Base-by-base conservation (phyloP, 1,140 invertebrate species). In the Forficula auricularia region DNA sequence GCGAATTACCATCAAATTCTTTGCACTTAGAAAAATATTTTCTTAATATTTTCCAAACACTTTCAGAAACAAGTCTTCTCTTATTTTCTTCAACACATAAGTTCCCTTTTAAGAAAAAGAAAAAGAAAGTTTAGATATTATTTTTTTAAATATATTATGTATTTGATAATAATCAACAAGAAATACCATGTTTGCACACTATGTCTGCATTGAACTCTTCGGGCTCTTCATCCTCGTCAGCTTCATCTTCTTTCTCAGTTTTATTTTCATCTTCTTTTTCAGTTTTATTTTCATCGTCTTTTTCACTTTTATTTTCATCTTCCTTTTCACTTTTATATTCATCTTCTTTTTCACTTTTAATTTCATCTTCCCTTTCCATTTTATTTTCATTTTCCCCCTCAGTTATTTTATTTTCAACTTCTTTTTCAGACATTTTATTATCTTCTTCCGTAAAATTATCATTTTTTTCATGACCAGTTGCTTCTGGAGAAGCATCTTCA, bases 201-300 rank as follows among this genome's bases (percentile, higher is more conserved):
- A 73, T 50, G 50, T 75, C 71, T 46, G 67, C 64, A 54, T 75
- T 73, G 48, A 74, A 73, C 32, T 58, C 58, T 10, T 61, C 37
- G 37, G 57, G 53, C 12, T 58, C 54, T 14, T 65, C 60, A 39
- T 57, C 51, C 22, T 60, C 59, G 10, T 62, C 59, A 0, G 47
- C 40, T 41, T 52, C 50, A 9, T 52, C 48, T 12, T 52, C 8
- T n/a, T 46, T 42, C 14, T 53, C 51, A 19, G 9, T 32, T 19
- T 33, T 27, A 15, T 37, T 40, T 16, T 42, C 45, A 18, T 20
- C 13, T 34, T 50, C 46, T 14, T 48, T 46, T n/a, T n/a, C n/a
- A n/a, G n/a, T n/a, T n/a, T n/a, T n/a, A n/a, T n/a, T n/a, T n/a
- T n/a, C n/a, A n/a, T n/a, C n/a, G n/a, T n/a, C n/a, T 41, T 30